Conservation (phyloP, 2,113 vertebrate species). For the Carettochelys insculpta region DNA sequence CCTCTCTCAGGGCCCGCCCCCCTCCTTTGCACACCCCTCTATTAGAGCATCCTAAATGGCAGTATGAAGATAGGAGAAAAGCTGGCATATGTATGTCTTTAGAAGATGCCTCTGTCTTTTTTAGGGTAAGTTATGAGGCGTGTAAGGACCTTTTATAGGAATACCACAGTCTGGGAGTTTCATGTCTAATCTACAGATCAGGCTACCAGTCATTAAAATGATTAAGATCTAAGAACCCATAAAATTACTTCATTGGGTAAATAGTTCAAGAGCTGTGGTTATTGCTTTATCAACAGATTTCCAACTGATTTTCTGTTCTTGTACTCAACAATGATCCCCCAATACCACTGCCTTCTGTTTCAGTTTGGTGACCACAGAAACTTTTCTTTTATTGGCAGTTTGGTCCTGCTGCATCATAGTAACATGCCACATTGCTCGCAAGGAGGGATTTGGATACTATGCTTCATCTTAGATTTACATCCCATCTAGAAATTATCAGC, state of each 20-base stretch:
- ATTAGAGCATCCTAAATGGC: not conserved
- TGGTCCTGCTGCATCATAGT: not conserved
- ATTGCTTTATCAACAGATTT: not conserved
- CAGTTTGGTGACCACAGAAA: not conserved
- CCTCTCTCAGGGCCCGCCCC: no score
- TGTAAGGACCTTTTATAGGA: not conserved
- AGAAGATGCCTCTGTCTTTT: not conserved
- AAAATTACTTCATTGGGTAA: slow-evolving; percentile 28
- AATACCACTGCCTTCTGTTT: not conserved
- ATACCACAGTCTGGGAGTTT: not conserved
- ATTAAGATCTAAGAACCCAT: slow-evolving; percentile 37
- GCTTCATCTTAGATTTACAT: not conserved
- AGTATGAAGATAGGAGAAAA: not conserved
- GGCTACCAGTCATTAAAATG: slow-evolving; percentile 23
- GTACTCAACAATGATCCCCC: not conserved
- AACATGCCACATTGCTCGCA: fast-evolving
- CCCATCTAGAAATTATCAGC: not conserved
- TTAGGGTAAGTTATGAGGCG: not conserved
- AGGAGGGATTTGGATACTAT: not conserved
- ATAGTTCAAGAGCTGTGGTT: not conserved
- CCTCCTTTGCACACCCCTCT: no score
- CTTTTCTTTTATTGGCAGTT: not conserved
- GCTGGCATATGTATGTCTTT: not conserved
- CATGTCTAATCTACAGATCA: slow-evolving; percentile 22
- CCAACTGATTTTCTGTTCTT: not conserved